Evolutionary conservation across 2,113 vertebrate species (phyloP).

Genomic region (Corydoras maculifer): DNA sequence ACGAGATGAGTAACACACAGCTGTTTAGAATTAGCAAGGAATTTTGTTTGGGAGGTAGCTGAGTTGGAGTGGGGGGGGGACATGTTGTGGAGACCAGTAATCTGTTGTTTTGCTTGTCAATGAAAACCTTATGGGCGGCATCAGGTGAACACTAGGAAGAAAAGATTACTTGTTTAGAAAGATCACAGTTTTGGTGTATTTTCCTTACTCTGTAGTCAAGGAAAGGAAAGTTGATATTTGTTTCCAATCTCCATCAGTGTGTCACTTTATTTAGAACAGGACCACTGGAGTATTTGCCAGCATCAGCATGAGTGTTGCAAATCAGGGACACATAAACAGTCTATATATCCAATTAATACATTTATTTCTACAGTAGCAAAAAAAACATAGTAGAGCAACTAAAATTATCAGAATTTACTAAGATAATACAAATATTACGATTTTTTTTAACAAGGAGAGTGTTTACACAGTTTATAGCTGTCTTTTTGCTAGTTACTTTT

Average conservation of each 20-base stretch:
- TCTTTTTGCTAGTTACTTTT: no score
- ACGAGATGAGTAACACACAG: slow-evolving; percentile 38
- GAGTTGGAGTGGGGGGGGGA: not conserved
- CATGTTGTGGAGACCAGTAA: slow-evolving; percentile 38
- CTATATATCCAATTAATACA: not conserved
- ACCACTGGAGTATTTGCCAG: not conserved
- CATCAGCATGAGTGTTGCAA: not conserved
- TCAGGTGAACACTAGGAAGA: slow-evolving; percentile 29
- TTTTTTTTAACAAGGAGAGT: no score
- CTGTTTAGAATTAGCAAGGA: slow-evolving; percentile 44
- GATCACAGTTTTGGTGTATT: not conserved
- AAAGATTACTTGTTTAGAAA: slow-evolving; percentile 4
- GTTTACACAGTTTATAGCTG: no score
- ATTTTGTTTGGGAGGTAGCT: slow-evolving; percentile 39
- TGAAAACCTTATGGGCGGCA: slow-evolving; percentile 36
- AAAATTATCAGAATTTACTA: no score
- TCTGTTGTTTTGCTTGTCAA: slow-evolving; percentile 38
- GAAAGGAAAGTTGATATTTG: not conserved
- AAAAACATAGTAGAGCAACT: no score
- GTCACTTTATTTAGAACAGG: not conserved
- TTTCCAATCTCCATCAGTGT: not conserved
- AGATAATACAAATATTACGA: no score
- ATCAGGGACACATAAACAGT: not conserved
- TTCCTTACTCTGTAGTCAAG: not conserved
- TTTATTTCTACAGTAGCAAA: no score